Evolutionary conservation across 2,888 invertebrate genomes (phyloP).

Genomic region (Plagiodera versicolora): DNA sequence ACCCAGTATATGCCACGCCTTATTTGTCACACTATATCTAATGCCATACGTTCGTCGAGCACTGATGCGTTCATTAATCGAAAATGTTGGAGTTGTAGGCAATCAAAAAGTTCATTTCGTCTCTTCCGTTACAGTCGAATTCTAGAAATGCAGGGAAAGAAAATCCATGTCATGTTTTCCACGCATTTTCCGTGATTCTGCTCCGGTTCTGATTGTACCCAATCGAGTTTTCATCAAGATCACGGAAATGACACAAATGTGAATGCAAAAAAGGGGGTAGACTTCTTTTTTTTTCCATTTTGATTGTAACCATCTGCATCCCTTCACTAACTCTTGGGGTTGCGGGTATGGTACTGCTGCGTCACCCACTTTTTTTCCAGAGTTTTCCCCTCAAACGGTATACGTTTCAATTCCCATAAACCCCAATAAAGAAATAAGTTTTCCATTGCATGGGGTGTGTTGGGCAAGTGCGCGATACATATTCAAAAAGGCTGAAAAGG

Average conservation of each 20-base stretch:
- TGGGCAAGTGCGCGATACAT: not conserved
- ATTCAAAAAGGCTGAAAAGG: not conserved
- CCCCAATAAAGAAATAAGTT: not conserved
- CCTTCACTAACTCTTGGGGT: too few species aligned
- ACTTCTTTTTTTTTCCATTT: not conserved
- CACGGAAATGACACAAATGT: not conserved
- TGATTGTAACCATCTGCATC: too few species aligned
- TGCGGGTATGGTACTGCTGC: too few species aligned
- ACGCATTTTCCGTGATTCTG: conserved; percentile 15
- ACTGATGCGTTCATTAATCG: conserved; percentile 29
- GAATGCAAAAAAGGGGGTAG: not conserved
- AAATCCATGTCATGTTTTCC: conserved; percentile 16
- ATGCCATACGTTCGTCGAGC: conserved; percentile 2
- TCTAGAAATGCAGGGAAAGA: conserved; percentile 12
- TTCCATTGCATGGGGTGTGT: not conserved
- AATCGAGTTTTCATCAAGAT: not conserved
- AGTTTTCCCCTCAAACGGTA: too few species aligned
- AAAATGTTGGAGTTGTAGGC: conserved; percentile 24
- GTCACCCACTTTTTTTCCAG: too few species aligned
- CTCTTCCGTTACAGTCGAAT: conserved; percentile 25
- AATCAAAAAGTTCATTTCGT: conserved; percentile 29
- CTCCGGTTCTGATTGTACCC: not conserved
- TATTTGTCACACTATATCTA: not conserved
- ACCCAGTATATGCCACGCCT: too few species aligned
- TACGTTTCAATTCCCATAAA: not conserved